Conservation (phyloP, 2,888 invertebrate genomes). For the Zhuqinia jingwanae region DNA sequence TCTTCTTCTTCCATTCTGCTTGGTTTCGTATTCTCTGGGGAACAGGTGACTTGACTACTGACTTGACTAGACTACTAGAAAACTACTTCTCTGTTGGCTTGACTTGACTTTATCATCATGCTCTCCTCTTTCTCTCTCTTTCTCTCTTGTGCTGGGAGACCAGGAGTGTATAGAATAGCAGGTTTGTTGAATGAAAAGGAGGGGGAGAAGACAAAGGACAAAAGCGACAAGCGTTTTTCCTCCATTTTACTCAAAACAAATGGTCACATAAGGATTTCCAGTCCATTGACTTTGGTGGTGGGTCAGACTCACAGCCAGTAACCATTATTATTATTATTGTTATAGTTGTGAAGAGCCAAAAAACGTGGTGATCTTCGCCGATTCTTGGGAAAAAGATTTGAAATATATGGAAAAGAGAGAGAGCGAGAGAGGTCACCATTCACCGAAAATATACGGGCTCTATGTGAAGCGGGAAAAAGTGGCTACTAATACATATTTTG, state of each 20-base stretch:
- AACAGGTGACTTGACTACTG: slow-evolving; percentile 63
- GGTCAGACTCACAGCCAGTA: too few species aligned
- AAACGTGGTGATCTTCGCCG: neutral
- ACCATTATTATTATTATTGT: slow-evolving; percentile 31
- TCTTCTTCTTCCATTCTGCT: too few species aligned
- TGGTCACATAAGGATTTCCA: slow-evolving; percentile 64
- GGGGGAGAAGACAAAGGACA: slow-evolving; percentile 3
- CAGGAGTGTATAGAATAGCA: neutral
- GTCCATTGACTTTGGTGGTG: slow-evolving; percentile 66
- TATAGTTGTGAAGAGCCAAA: neutral
- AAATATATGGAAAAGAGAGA: too few species aligned
- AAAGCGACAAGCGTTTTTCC: slow-evolving; percentile 19
- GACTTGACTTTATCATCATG: slow-evolving; percentile 13
- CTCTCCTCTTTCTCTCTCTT: too few species aligned
- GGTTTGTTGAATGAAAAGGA: neutral
- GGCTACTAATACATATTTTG: too few species aligned
- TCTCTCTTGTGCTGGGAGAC: too few species aligned
- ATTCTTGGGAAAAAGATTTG: too few species aligned
- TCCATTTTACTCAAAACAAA: slow-evolving; percentile 59
- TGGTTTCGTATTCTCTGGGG: slow-evolving; percentile 55
- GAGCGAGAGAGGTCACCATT: neutral
- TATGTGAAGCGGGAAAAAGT: too few species aligned
- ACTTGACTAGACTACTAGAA: too few species aligned
- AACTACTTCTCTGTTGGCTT: too few species aligned
- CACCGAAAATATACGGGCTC: too few species aligned